Conservation (phyloP, 2,797 vertebrate genomes). For the Liasis olivaceus region DNA sequence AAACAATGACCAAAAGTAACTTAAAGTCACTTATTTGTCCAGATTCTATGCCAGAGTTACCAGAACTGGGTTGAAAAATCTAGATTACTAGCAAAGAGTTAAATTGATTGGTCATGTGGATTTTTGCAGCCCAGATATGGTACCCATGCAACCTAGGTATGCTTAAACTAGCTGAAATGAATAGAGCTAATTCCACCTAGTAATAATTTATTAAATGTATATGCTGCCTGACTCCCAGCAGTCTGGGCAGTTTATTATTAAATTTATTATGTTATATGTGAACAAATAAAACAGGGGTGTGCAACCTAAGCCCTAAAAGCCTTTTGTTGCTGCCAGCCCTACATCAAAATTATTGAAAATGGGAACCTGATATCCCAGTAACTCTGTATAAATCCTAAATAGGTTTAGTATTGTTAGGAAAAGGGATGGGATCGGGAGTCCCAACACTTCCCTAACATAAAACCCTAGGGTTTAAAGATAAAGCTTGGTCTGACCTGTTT, state of each 20-base stretch:
- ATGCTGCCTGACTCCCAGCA: not conserved
- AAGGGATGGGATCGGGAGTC: not conserved
- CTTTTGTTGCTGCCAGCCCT: not conserved
- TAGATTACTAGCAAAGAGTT: not conserved
- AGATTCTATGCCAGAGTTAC: not conserved
- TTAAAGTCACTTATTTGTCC: not conserved
- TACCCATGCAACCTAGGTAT: not conserved
- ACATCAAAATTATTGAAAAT: not conserved
- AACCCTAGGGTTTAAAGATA: not conserved
- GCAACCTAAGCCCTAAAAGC: not conserved
- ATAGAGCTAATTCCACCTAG: not conserved
- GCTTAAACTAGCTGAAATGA: not conserved
- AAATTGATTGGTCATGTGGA: not conserved
- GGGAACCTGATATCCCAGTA: not conserved
- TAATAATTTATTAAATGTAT: not conserved
- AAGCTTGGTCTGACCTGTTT: not conserved
- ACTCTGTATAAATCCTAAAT: not conserved
- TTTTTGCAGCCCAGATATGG: not conserved
- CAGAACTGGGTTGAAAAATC: not conserved
- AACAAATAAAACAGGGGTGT: not conserved
- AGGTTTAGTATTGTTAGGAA: not conserved
- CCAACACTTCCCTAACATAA: not conserved
- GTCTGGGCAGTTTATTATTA: not conserved
- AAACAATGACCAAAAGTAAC: not conserved
- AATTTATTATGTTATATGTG: not conserved